Percentiles rank a stretch among this genome's conserved stretches.
phyloP scores from a whole-genome alignment of 2,888 invertebrate genomes.

The Harpalus rufipes region DNA sequence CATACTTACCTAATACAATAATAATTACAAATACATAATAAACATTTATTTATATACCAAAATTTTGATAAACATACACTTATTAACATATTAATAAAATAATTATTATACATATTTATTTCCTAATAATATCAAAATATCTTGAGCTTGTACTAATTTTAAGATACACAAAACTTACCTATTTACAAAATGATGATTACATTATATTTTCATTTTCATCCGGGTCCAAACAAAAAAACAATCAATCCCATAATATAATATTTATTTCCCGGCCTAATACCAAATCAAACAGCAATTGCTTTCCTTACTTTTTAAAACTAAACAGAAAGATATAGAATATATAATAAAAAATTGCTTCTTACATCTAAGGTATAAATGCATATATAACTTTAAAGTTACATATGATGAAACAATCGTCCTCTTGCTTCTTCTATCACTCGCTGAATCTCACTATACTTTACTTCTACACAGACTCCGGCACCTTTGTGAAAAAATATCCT shows the following conservation, averaged over 20 bases:
- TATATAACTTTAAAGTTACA: conserved; percentile 48
- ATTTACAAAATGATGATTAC: conserved; percentile 28
- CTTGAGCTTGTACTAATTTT: conserved; percentile 31
- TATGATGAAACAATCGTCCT: conserved; percentile 25
- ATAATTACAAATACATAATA: conserved; percentile 22
- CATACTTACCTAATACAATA: conserved; percentile 30
- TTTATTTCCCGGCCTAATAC: conserved; percentile 67
- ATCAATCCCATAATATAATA: conserved; percentile 64
- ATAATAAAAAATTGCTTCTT: conserved; percentile 52
- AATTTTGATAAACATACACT: conserved; percentile 31
- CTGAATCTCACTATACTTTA: conserved; percentile 35
- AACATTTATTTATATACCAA: conserved; percentile 35
- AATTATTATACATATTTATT: conserved; percentile 25
- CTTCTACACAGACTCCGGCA: conserved; percentile 35
- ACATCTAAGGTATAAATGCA: conserved; percentile 47
- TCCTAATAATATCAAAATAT: conserved; percentile 49
- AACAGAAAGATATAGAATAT: conserved; percentile 46
- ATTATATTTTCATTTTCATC: background rate
- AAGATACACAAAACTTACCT: conserved; percentile 45
- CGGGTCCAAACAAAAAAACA: conserved; percentile 55
- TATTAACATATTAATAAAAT: conserved; percentile 33
- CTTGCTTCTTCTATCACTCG: conserved; percentile 17
- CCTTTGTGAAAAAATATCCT: conserved; percentile 3
- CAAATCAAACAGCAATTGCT: conserved; percentile 53
- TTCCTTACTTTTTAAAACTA: conserved; percentile 35